Evolutionary conservation across 2,113 vertebrate genomes (phyloP).

Genomic region (Ceuthmochares aereus): DNA sequence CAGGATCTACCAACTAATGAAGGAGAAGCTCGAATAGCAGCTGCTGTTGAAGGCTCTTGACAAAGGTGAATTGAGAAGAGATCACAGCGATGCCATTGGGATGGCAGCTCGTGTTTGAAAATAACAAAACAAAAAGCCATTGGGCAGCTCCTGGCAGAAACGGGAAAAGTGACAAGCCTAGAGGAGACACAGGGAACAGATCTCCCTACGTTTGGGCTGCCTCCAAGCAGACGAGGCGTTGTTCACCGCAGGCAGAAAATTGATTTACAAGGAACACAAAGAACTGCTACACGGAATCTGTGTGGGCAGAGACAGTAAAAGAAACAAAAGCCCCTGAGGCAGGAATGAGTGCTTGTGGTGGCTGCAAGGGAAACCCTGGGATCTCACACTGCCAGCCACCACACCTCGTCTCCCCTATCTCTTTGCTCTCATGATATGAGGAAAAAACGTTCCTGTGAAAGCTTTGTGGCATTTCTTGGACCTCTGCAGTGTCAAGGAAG

Average conservation of each 20-base stretch:
- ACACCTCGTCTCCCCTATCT: neutral
- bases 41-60: neutral
- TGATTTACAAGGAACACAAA: slow-evolving; percentile 52
- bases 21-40: neutral
- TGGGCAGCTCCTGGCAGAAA: slow-evolving; percentile 34
- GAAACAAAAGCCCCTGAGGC: slow-evolving; percentile 3
- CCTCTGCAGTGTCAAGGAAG: neutral
- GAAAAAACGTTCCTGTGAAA: neutral
- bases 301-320: neutral
- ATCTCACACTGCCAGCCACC: neutral
- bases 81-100: neutral
- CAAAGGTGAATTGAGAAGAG: neutral
- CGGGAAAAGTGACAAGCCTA: slow-evolving; percentile 2
- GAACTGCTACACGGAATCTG: slow-evolving; percentile 1
- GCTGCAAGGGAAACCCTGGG: neutral
- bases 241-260: slow-evolving; percentile 16
- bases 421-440: neutral
- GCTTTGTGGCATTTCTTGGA: neutral
- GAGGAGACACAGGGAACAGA: slow-evolving; percentile 20
- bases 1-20: neutral
- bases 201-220: neutral
- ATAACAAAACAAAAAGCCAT: neutral
- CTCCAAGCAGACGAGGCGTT: neutral
- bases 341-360: neutral
- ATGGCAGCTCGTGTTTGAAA: neutral